phyloP scores from a whole-genome alignment of 2,888 invertebrate genomes.

The Stramonita haemastoma region DNA sequence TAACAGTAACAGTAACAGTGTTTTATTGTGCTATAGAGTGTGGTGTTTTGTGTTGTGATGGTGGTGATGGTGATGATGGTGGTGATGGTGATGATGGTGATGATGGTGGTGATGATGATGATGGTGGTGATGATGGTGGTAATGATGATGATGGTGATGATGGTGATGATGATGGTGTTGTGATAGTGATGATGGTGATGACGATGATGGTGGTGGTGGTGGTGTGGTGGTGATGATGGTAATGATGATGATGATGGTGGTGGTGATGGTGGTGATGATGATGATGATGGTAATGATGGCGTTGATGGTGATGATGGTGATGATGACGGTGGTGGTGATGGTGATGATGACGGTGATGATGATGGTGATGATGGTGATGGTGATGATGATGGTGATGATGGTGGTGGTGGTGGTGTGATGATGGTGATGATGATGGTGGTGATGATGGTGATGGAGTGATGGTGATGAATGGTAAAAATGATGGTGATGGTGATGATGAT shows the following conservation, averaged over 20 bases:
- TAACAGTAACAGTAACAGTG: too few relatives aligned
- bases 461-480: too few relatives aligned
- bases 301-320: neutral
- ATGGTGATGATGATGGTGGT: conserved; percentile 23
- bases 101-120: conserved; percentile 3
- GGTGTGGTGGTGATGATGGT: neutral
- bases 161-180: too few relatives aligned
- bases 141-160: neutral
- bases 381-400: neutral
- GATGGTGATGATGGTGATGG: neutral
- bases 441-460: conserved; percentile 14
- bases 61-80: too few relatives aligned
- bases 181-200: too few relatives aligned
- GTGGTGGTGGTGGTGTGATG: conserved; percentile 7
- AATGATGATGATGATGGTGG: neutral
- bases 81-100: conserved; percentile 4
- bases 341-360: neutral
- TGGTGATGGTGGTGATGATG: conserved; percentile 7
- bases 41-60: too few relatives aligned
- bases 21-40: too few relatives aligned
- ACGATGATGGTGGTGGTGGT: too few relatives aligned
- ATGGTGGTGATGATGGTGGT: neutral
- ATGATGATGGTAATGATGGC: neutral
- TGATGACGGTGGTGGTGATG: neutral
- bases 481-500: too few relatives aligned